Base-by-base conservation (phyloP, 2,797 vertebrate species). In the Dendrocincla tyrannina region DNA sequence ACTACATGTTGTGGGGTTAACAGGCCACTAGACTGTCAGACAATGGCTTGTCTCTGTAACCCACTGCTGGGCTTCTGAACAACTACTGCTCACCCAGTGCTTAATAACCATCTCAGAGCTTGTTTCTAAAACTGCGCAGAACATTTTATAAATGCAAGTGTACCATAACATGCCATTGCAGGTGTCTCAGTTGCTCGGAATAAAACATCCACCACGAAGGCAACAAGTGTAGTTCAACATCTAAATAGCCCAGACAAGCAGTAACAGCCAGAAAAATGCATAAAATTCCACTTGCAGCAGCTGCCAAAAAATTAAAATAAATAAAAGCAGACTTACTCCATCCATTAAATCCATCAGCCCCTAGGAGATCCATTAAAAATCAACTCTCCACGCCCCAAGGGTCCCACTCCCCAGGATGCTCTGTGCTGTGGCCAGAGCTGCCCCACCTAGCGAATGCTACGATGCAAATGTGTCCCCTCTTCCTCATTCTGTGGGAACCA, bases 301-400 rank as follows among this genome's bases (percentile, higher is more conserved):
- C 91, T 96, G 96, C 96, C 96, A 97, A 84, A 89, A 94, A 81
- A 88, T 64, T 81, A 83, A 94, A 96, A 93, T 73, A 95, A 96
- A 94, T 93, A 97, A 93, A 91, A 87, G 81, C 70, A 70, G 86
- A 53, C 56, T 95, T 95, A 69, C 80, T 97, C 95, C 88, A 94
- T 76, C 82, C 82, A 90, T 85, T 96, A 95, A 95, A 97, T 94
- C 85, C 85, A 90, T 94, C 94, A 93, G 4, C 66, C 85, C 85
- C 27, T 46, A 53, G 50, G 85, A 96, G 76, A 91, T 85, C 58
- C 76, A 87, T 85, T 90, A 90, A 72, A 76, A 86, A 47, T 47
- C 50, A 52, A 4, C 44, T 79, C 79, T 77, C 63, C 68, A 32
- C 82, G 81, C 73, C 89, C 87, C 89, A 88, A 73, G 91, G 82